Evolutionary conservation across 2,888 invertebrate genomes (phyloP).

Genomic region (Anthophora plumipes): DNA sequence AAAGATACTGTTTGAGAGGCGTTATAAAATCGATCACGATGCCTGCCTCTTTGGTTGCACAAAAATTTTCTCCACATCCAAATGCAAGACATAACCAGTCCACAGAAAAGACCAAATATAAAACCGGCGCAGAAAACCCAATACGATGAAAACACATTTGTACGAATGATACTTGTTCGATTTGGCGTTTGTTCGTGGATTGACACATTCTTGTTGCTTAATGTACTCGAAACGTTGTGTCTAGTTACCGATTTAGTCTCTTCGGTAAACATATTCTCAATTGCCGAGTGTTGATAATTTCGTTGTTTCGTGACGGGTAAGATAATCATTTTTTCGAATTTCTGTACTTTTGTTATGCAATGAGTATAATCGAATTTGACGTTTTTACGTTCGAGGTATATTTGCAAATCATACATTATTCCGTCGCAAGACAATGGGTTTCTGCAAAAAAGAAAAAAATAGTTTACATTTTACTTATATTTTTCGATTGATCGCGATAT

Average conservation of each 20-base stretch:
- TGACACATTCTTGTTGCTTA: not conserved
- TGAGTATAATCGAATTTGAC: constrained; percentile 70
- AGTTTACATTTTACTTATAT: not conserved
- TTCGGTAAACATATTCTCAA: constrained; percentile 7
- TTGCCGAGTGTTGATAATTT: constrained; percentile 39
- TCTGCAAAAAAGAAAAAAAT: constrained; percentile 70
- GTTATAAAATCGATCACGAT: not conserved
- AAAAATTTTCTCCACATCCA: constrained; percentile 71
- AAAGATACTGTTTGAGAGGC: constrained; percentile 74
- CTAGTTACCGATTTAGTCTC: not conserved
- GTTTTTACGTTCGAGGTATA: constrained; percentile 60
- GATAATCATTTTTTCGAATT: constrained; percentile 75
- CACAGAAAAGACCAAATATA: constrained; percentile 73
- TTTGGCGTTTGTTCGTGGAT: not conserved
- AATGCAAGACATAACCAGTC: constrained; percentile 75
- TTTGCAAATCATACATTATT: constrained; percentile 68
- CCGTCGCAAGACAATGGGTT: constrained; percentile 80
- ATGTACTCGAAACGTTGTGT: not conserved
- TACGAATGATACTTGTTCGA: not conserved
- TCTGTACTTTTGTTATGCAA: constrained; percentile 43
- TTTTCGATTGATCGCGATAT: not conserved
- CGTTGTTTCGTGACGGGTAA: constrained; percentile 26
- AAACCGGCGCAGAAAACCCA: constrained; percentile 78
- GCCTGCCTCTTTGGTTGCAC: constrained; percentile 40
- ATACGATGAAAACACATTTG: constrained; percentile 66